Base-by-base conservation (phyloP, 1,140 invertebrate genomes). In the Macrosteles quadrilineatus region DNA sequence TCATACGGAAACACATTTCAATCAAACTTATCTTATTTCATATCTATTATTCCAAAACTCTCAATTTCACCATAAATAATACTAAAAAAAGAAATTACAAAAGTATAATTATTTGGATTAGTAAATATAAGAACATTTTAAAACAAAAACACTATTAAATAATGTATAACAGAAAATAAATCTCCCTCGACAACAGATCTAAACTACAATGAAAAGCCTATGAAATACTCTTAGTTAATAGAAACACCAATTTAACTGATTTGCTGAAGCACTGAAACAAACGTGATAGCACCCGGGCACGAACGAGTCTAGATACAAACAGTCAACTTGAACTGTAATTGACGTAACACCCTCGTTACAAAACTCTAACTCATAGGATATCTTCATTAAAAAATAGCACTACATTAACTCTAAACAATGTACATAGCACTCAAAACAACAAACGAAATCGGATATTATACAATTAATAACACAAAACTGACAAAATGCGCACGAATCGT, bases 151-250 rank as follows among this genome's bases (percentile, higher is more conserved):
- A 36, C 32, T 6, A 36, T 6, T 36, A 14, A 36, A 36, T 36
- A 4, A 14, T 36, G 14, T 36, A 4, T 4, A 36, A 36, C 32
- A 14, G 32, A 36, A 36, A 6, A 6, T 36, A 36, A 36, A 36
- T 6, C 4, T 36, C 32, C 32, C 32, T 36, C 14, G n/a, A 6
- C 14, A 36, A 36, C 32, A 4, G 32, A 36, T 36, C 4, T 36
- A 36, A 36, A 4, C 32, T 36, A 36, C 47, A 50, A 50, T 50
- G 47, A 50, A 19, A 50, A 59, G 55, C 55, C 23, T 59, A 23
- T 59, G 55, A 59, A 59, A 59, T 59, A 59, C 55, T 59, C 55
- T 59, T 9, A 59, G 55, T 30, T 59, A 30, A 59, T 25, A 59
- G 25, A 59, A n/a, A 23, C 47, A 50, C 47, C 21, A 23, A 21